These are phyloP conservation scores for Leptodirus hochenwartii DNA, from an alignment of 2,888 invertebrate species.

Conservation along the genomic window DNA sequence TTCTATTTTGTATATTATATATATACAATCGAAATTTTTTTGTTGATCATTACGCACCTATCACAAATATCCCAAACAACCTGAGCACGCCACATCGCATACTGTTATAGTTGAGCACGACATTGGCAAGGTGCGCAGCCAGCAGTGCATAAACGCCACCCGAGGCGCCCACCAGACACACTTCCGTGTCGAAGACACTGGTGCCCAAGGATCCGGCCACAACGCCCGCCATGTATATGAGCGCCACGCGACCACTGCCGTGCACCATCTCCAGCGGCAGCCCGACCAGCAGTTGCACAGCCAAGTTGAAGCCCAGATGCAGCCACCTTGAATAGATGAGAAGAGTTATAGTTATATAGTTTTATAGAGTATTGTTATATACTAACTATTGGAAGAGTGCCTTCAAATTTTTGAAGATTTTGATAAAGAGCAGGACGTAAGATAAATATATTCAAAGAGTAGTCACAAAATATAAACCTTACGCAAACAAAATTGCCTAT, in stretches of 20 bases:
- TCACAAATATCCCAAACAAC: constrained; percentile 75
- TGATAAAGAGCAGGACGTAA: too few species aligned
- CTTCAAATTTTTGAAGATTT: too few species aligned
- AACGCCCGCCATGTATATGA: constrained; percentile 85
- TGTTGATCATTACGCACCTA: constrained; percentile 67
- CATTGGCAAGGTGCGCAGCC: constrained; percentile 91
- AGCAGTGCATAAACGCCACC: constrained; percentile 94
- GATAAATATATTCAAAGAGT: too few species aligned
- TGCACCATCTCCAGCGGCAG: constrained; percentile 93
- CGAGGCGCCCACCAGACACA: constrained; percentile 89
- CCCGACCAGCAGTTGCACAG: constrained; percentile 85
- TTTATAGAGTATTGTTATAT: too few species aligned
- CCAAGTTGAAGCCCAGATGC: constrained; percentile 85
- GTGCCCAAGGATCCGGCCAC: constrained; percentile 74
- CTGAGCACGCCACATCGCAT: constrained; percentile 87
- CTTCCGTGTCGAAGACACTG: constrained; percentile 84
- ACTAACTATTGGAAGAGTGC: too few species aligned
- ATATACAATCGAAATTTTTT: too few species aligned
- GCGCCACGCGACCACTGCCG: constrained; percentile 71
- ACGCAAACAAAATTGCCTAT: too few species aligned
- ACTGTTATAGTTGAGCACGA: constrained; percentile 83
- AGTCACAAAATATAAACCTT: too few species aligned
- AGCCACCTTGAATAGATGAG: constrained; percentile 50
- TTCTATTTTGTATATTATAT: background rate
- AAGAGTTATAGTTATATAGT: constrained; percentile 7